Evolutionary conservation across 1,140 invertebrate genomes (phyloP).

Genomic region (Pseudomyrmex pallidus): DNA sequence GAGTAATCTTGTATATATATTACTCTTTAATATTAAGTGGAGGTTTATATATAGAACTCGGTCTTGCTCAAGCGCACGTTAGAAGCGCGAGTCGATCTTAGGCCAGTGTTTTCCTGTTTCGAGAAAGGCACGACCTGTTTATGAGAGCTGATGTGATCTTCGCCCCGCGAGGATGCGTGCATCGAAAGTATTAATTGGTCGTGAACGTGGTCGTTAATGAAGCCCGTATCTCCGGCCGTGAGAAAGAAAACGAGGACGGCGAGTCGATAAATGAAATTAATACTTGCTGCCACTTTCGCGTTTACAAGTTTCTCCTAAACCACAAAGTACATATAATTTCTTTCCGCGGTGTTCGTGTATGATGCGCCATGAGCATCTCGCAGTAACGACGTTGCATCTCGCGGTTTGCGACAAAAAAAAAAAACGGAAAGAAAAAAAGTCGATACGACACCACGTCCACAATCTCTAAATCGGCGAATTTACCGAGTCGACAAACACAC

Average conservation of each 20-base stretch:
- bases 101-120: conserved; percentile 35
- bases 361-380: too few species aligned
- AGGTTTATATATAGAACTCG: neutral
- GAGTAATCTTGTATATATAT: neutral
- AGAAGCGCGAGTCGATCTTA: neutral
- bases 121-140: conserved; percentile 2
- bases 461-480: conserved; percentile 30
- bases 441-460: neutral
- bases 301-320: conserved; percentile 41
- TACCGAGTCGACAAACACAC: conserved; percentile 8
- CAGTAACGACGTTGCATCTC: neutral
- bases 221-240: conserved; percentile 6
- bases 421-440: neutral
- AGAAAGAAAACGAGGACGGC: conserved; percentile 16
- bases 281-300: conserved; percentile 24
- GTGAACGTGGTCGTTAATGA: conserved; percentile 19
- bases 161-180: conserved; percentile 31
- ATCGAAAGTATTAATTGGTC: conserved; percentile 49
- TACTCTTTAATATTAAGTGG: neutral
- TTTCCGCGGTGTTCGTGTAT: neutral
- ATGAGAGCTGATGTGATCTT: conserved; percentile 9
- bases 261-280: conserved; percentile 46
- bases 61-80: conserved; percentile 8
- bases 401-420: neutral
- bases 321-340: neutral